Conservation (phyloP, 2,888 invertebrate species). For the Operophtera brumata region DNA sequence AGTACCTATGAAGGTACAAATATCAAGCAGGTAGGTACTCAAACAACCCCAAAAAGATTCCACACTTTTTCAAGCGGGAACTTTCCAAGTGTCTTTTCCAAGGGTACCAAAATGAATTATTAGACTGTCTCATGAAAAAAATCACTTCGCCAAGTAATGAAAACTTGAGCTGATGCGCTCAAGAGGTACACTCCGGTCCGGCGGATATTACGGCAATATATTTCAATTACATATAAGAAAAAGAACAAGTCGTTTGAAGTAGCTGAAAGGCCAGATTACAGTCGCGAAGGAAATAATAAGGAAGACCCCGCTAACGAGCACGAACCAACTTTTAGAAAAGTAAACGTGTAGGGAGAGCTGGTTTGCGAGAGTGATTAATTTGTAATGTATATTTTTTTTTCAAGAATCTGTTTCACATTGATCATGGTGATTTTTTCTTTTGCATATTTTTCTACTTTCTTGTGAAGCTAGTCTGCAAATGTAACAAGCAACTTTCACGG, state of each 20-base stretch:
- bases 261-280: slow-evolving; percentile 79
- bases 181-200: slow-evolving; percentile 72
- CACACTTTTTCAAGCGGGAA: slow-evolving; percentile 54
- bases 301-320: slow-evolving; percentile 71
- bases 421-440: too few species aligned
- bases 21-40: slow-evolving; percentile 22
- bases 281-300: slow-evolving; percentile 74
- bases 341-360: slow-evolving; percentile 61
- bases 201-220: slow-evolving; percentile 80
- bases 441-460: too few species aligned
- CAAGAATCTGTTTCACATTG: too few species aligned
- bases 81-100: slow-evolving; percentile 59
- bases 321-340: slow-evolving; percentile 66
- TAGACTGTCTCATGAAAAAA: slow-evolving; percentile 73
- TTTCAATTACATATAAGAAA: slow-evolving; percentile 81
- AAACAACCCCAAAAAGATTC: slow-evolving; percentile 39
- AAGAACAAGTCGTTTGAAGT: slow-evolving; percentile 80
- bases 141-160: slow-evolving; percentile 76
- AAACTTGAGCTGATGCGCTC: slow-evolving; percentile 76
- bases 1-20: slow-evolving; percentile 2
- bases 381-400: slow-evolving; percentile 19
- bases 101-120: slow-evolving; percentile 76
- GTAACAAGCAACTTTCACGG: too few species aligned
- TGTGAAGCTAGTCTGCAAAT: too few species aligned
- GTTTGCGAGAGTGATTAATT: slow-evolving; percentile 58